Percentiles rank a stretch among this genome's conserved stretches.
phyloP scores from a whole-genome alignment of 2,888 invertebrate species.

The Hirtodrosophila cameraria region DNA sequence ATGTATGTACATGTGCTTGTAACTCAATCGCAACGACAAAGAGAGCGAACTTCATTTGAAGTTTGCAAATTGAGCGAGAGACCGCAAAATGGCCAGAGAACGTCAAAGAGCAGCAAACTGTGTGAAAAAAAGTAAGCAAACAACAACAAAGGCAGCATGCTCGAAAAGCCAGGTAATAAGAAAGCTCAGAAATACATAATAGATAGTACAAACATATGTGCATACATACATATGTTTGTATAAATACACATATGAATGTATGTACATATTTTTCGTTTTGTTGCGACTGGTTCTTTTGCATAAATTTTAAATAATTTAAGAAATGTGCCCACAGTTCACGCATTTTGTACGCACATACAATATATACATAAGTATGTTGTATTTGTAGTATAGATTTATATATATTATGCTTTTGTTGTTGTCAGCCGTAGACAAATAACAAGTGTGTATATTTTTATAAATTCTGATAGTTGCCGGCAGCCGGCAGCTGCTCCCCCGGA shows the following conservation, averaged over 20 bases:
- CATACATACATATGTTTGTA: not conserved
- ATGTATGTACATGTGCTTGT: not conserved
- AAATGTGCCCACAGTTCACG: conserved; percentile 42
- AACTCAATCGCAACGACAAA: conserved; percentile 8
- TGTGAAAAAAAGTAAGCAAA: conserved; percentile 12
- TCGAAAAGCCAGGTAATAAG: conserved; percentile 20
- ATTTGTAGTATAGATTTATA: conserved; percentile 13
- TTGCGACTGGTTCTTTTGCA: conserved; percentile 42
- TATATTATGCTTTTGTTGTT: conserved; percentile 14
- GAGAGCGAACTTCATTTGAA: conserved; percentile 49
- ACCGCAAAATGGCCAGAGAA: conserved; percentile 11
- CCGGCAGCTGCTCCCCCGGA: conserved; percentile 58
- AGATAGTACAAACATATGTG: conserved; percentile 14
- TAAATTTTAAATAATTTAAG: conserved; percentile 64
- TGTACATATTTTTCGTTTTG: not conserved
- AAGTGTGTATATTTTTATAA: conserved; percentile 61
- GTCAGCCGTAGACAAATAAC: conserved; percentile 28
- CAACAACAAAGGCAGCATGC: conserved; percentile 23
- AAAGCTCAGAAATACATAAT: conserved; percentile 32
- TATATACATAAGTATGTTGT: conserved; percentile 3
- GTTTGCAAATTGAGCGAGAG: conserved; percentile 27
- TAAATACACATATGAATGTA: conserved; percentile 1
- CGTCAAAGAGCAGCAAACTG: not conserved
- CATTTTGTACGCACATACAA: conserved; percentile 18
- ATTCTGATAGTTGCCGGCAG: conserved; percentile 37